Conservation (phyloP, 2,888 invertebrate species). For the Drosophila melanosoma region DNA sequence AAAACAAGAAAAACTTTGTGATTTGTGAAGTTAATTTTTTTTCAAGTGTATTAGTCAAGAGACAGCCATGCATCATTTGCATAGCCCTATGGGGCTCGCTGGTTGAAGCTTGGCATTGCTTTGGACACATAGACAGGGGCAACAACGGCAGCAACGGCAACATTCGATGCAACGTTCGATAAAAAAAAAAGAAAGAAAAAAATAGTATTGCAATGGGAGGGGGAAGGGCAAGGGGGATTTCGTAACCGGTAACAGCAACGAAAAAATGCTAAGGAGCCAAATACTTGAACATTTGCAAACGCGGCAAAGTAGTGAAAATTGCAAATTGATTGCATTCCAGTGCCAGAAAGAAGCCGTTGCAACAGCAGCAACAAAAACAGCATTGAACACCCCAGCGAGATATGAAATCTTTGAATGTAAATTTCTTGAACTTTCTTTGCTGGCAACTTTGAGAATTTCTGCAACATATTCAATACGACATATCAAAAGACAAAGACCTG, state of each 20-base stretch:
- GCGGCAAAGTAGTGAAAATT: constrained; percentile 82
- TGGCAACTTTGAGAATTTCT: constrained; percentile 60
- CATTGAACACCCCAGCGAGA: constrained; percentile 42
- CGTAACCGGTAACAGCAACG: constrained; percentile 50
- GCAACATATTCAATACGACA: constrained; percentile 30
- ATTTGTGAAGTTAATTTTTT: neutral
- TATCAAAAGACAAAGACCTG: constrained; percentile 40
- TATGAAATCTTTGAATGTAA: constrained; percentile 74
- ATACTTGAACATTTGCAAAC: constrained; percentile 78
- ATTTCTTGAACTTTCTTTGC: constrained; percentile 71
- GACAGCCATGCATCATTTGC: constrained; percentile 61
- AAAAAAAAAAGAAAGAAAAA: constrained; percentile 29
- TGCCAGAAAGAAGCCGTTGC: constrained; percentile 58
- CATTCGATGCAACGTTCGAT: constrained; percentile 63
- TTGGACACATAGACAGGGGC: constrained; percentile 33
- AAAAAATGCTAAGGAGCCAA: constrained; percentile 75
- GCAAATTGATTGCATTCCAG: constrained; percentile 83
- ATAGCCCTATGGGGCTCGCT: constrained; percentile 50
- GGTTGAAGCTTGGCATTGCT: constrained; percentile 23
- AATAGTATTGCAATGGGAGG: constrained; percentile 53
- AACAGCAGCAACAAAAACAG: constrained; percentile 16
- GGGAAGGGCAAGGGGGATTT: constrained; percentile 29
- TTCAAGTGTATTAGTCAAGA: constrained; percentile 21
- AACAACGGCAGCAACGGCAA: constrained; percentile 33
- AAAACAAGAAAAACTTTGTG: neutral